A percentile compares a stretch with the other conserved stretches of the same genome.
These are phyloP conservation scores for Nothura maculosa DNA, from an alignment of 2,797 vertebrate species.

Conservation along the genomic window DNA sequence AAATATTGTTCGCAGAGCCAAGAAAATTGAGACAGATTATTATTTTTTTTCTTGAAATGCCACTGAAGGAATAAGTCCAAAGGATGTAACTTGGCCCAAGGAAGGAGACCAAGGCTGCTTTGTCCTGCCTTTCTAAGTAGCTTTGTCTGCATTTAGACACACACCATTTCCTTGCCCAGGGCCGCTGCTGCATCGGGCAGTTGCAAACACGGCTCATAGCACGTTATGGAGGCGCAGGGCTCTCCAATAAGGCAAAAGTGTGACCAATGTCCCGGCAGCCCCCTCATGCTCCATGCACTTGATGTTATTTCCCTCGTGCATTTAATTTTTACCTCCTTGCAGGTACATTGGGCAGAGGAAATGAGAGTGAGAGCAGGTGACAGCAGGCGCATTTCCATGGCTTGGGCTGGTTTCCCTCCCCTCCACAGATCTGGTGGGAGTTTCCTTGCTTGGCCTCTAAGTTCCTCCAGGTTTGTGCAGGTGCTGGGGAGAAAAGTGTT, in stretches of 20 bases:
- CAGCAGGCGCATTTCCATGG: background rate
- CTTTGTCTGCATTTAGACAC: constrained; percentile 84
- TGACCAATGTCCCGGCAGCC: constrained; percentile 44
- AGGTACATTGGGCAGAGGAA: background rate
- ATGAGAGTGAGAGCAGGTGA: constrained; percentile 4
- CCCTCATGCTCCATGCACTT: background rate
- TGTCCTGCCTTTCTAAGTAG: constrained; percentile 76
- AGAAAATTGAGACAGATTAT: constrained; percentile 81
- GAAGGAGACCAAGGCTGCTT: constrained; percentile 62
- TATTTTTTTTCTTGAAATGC: constrained; percentile 58
- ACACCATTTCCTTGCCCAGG: constrained; percentile 83
- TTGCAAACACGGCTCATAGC: constrained; percentile 84
- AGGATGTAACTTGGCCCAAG: constrained; percentile 79
- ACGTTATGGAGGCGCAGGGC: constrained; percentile 75
- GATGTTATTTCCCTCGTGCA: background rate
- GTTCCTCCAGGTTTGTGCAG: background rate
- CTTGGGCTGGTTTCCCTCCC: background rate
- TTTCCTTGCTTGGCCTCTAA: no score
- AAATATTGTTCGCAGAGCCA: constrained; percentile 78
- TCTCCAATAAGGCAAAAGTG: constrained; percentile 57
- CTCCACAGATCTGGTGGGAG: background rate
- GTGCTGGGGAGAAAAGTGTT: background rate
- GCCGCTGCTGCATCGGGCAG: constrained; percentile 71
- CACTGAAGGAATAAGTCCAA: constrained; percentile 69
- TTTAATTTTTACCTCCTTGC: constrained; percentile 35